These are phyloP conservation scores for Cyprinodon tularosa DNA, from an alignment of 2,113 vertebrate genomes.

Conservation along the genomic window DNA sequence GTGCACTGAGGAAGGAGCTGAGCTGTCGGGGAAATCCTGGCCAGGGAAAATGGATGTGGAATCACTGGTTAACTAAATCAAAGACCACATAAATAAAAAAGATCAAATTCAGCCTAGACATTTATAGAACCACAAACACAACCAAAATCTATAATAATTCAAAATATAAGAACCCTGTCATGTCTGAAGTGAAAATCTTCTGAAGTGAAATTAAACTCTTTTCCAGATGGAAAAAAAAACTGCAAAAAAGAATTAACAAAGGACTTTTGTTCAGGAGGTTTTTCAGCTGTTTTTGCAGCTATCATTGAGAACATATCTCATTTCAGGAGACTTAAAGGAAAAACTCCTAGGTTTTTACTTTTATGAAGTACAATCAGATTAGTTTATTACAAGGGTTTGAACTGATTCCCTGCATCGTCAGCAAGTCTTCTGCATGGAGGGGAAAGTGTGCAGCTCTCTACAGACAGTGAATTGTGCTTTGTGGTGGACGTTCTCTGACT, in stretches of 20 bases:
- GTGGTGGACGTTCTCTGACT: constrained; percentile 15
- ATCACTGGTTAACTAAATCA: not conserved
- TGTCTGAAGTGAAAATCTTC: not conserved
- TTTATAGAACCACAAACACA: not conserved
- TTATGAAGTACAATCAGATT: not conserved
- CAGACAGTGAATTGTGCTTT: constrained; percentile 53
- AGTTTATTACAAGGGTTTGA: not conserved
- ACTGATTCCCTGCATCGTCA: not conserved
- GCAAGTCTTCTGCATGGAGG: constrained; percentile 1
- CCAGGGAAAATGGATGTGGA: no score
- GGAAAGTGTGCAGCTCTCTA: not conserved
- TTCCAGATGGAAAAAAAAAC: no score
- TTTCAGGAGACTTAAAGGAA: not conserved
- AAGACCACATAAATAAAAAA: not conserved
- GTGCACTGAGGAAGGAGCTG: not conserved
- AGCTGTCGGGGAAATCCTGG: no score
- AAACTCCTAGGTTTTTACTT: not conserved
- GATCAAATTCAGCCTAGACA: not conserved
- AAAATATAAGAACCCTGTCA: not conserved
- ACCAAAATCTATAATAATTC: not conserved
- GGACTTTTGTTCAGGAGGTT: no score
- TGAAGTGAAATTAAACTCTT: no score
- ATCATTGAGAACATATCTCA: no score
- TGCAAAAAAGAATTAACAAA: no score
- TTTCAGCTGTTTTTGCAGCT: no score